A percentile compares a stretch with the other conserved stretches of the same genome.
Conservation (phyloP, 1,140 invertebrate species). For the Popillia japonica region DNA sequence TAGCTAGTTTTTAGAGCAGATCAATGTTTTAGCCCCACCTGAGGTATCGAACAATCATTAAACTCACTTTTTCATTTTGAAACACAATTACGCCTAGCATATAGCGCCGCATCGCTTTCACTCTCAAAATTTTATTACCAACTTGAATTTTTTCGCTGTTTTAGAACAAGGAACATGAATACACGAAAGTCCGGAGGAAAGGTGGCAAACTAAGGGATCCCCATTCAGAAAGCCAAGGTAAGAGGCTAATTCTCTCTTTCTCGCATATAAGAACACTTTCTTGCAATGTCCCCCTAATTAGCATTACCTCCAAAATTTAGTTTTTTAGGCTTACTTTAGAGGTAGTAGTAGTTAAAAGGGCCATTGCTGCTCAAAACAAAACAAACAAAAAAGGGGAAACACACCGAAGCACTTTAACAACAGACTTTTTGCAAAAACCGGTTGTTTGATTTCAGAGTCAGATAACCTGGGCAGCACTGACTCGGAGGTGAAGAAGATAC, state of each 20-base stretch:
- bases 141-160: conserved; percentile 47
- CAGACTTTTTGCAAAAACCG: not conserved
- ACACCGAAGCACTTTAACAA: not conserved
- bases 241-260: not conserved
- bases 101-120: not conserved
- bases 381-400: not conserved
- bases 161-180: conserved; percentile 80
- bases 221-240: conserved; percentile 83
- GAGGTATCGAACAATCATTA: too few species aligned
- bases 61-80: not conserved
- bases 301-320: not conserved
- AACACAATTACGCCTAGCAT: too few species aligned
- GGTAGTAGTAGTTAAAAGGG: conserved; percentile 39
- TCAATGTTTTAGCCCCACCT: too few species aligned
- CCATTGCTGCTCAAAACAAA: conserved; percentile 52
- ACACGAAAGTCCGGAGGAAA: conserved; percentile 83
- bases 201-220: conserved; percentile 76
- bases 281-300: not conserved
- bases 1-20: too few species aligned
- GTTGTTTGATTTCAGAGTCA: conserved; percentile 73
- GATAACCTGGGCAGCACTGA: conserved; percentile 87
- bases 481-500: conserved; percentile 87
- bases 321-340: not conserved
- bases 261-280: not conserved
- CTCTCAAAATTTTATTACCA: not conserved